Evolutionary conservation across 2,888 invertebrate species (phyloP).

Genomic region (Drosophila lacicola): DNA sequence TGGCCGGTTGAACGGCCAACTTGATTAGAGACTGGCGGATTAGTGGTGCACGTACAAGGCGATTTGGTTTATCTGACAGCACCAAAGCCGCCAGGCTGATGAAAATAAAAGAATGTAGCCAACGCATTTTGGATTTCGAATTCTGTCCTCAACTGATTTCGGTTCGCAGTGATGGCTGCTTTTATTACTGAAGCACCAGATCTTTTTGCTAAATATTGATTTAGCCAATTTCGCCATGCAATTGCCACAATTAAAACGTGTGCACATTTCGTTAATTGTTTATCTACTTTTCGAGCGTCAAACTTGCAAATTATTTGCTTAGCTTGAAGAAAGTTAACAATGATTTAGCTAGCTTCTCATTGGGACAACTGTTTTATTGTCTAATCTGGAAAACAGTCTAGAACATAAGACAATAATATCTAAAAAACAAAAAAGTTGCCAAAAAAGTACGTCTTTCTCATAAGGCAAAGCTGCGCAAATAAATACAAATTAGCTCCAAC

Average conservation of each 20-base stretch:
- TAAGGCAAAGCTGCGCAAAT: conserved; percentile 43
- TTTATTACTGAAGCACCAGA: conserved; percentile 52
- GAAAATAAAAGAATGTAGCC: conserved; percentile 48
- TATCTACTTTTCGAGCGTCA: conserved; percentile 25
- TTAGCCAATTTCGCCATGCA: conserved; percentile 38
- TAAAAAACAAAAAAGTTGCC: not conserved
- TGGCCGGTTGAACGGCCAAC: conserved; percentile 55
- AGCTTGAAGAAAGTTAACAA: conserved; percentile 58
- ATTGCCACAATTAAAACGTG: conserved; percentile 28
- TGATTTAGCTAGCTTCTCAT: conserved; percentile 46
- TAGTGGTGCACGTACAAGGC: conserved; percentile 11
- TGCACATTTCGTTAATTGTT: conserved; percentile 20
- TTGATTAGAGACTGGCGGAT: conserved; percentile 30
- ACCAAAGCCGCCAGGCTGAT: conserved; percentile 46
- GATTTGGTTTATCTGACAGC: conserved; percentile 15
- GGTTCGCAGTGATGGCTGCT: conserved; percentile 20
- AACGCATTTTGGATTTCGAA: conserved; percentile 53
- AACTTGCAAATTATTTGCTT: conserved; percentile 49
- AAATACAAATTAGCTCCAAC: conserved; percentile 12
- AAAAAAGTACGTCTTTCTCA: not conserved
- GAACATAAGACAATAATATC: not conserved
- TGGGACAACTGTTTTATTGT: conserved; percentile 61
- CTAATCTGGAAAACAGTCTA: not conserved
- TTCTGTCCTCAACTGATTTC: conserved; percentile 55
- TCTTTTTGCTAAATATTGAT: conserved; percentile 49